These are phyloP conservation scores for Trematocara stigmaticum DNA, from an alignment of 2,113 vertebrate genomes.

Conservation along the genomic window DNA sequence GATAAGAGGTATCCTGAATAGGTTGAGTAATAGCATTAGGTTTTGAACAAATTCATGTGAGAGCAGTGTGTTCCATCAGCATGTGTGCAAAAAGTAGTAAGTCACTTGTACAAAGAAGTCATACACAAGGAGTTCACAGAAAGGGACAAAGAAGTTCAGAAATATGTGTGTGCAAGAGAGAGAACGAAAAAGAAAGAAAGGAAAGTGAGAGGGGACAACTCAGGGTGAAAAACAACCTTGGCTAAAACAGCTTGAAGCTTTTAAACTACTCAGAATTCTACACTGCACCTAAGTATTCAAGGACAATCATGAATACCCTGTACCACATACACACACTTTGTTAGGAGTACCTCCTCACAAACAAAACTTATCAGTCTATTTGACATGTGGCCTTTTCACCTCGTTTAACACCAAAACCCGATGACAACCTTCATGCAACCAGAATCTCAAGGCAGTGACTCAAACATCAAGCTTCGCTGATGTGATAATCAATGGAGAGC, in stretches of 20 bases:
- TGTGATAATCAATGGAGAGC: slow-evolving; percentile 48
- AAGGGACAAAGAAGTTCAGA: slow-evolving; percentile 4
- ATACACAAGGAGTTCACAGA: not conserved
- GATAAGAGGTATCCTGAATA: slow-evolving; percentile 40
- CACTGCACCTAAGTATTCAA: slow-evolving; percentile 40
- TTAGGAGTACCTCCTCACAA: not conserved
- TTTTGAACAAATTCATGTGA: slow-evolving; percentile 22
- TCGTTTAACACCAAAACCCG: slow-evolving; percentile 24
- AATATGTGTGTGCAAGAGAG: not conserved
- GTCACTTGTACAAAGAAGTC: slow-evolving; percentile 9
- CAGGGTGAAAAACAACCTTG: slow-evolving; percentile 48
- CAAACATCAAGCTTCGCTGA: slow-evolving; percentile 25
- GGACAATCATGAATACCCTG: slow-evolving; percentile 39
- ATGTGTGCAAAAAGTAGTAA: not conserved
- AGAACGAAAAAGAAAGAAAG: not conserved
- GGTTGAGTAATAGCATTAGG: slow-evolving; percentile 47
- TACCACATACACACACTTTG: not conserved
- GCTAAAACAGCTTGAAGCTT: slow-evolving; percentile 44
- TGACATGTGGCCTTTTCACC: slow-evolving; percentile 51
- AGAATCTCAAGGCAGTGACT: not conserved
- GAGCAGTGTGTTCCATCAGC: not conserved
- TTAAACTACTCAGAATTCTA: slow-evolving; percentile 51
- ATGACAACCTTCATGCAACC: slow-evolving; percentile 37
- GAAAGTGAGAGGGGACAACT: slow-evolving; percentile 1
- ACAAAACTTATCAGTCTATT: slow-evolving; percentile 27